Evolutionary conservation across 2,797 vertebrate species (phyloP), one percentile per base, ranked within the genome.

Genomic region (Tangara arthus): DNA sequence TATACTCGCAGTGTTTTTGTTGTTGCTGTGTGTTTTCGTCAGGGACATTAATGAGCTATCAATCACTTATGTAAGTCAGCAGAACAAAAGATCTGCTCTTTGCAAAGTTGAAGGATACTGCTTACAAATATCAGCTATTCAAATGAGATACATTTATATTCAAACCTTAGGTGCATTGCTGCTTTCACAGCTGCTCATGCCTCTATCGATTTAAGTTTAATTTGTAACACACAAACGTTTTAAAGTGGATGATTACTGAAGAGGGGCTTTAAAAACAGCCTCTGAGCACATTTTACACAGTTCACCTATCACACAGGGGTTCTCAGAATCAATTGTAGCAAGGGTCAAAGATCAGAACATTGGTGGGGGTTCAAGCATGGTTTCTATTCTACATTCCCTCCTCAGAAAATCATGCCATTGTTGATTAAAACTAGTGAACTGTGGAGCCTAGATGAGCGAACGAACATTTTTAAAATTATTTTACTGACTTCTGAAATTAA

Each of bases 301-400:
- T 95, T 95, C 94, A 94, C 2, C 18, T 95, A 63, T 95, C 97
- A 95, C 94, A 96, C 87, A 50, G 71, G 86, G 91, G 80, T 89
- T 94, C 92, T 93, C 77, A 65, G 90, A 96, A 82, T 93, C 95
- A 87, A 94, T 97, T 94, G 83, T 94, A 72, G 72, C 83, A 70
- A 86, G 82, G 94, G 96, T 91, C 94, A 92, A 92, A 94, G 96
- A 94, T 92, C 94, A 95, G 84, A 92, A 87, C 89, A 57, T 57
- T 84, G 64, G n/a, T 20, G 70, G 72, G 20, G 73, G 42, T 73
- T 84, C 60, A 84, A 66, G 72, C 76, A 24, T 37, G 65, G 69
- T 50, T 96, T 86, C 57, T 89, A 27, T 42, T 76, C 75, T 80
- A 22, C 82, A 47, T 89, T 80, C 61, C 70, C 81, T 94, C 89